phyloP scores from a whole-genome alignment of 2,113 vertebrate genomes.

The Entomyzon cyanotis region DNA sequence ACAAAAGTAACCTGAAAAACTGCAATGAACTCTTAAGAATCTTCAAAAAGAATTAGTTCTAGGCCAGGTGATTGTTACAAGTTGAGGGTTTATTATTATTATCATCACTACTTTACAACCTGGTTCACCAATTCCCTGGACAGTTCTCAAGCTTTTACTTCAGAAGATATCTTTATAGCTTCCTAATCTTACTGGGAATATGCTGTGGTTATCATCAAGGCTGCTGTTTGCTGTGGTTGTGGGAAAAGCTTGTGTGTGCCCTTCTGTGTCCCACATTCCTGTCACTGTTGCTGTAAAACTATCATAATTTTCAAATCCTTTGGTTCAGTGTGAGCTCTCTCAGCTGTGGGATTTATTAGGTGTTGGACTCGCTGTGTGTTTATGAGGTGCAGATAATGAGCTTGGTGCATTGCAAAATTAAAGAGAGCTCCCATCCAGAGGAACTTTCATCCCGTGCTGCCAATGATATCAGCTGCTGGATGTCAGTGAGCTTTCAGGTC shows the following conservation, averaged over 20 bases:
- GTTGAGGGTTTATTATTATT: rapidly evolving
- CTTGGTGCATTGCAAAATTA: background rate
- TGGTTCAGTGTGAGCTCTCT: background rate
- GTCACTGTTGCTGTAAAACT: background rate
- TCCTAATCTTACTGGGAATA: background rate
- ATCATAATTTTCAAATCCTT: background rate
- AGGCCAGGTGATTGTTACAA: background rate
- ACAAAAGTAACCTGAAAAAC: background rate
- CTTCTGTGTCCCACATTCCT: background rate
- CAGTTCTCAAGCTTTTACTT: background rate
- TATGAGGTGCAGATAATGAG: conserved; percentile 27
- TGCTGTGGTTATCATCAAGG: background rate
- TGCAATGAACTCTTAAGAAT: background rate
- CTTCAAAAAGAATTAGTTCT: background rate
- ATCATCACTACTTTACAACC: background rate
- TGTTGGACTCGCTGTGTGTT: background rate
- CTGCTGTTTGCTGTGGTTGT: background rate
- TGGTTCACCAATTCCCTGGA: background rate
- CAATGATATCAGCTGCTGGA: background rate
- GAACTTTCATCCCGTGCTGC: background rate
- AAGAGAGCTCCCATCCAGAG: background rate
- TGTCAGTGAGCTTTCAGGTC: background rate
- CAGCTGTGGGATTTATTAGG: conserved; percentile 27
- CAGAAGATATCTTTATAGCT: background rate
- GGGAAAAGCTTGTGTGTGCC: background rate